A percentile compares a stretch with the other conserved stretches of the same genome.
Evolutionary conservation across 2,797 vertebrate species (phyloP).

Genomic region (Gephyroberyx darwinii): DNA sequence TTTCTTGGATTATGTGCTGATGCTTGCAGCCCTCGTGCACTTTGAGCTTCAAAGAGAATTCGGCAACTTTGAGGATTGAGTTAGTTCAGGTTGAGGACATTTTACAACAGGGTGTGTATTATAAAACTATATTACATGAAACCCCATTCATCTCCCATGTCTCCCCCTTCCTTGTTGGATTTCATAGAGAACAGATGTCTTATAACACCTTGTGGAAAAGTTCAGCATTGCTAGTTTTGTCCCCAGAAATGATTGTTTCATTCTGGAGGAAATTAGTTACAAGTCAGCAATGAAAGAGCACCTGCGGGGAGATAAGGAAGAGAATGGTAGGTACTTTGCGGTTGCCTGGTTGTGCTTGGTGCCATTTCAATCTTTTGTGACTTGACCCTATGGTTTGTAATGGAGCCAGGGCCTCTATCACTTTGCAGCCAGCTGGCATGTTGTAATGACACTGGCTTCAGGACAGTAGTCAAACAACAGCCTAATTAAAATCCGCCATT

Average conservation of each 20-base stretch:
- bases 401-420: constrained; percentile 26
- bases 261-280: not conserved
- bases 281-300: not conserved
- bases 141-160: no score
- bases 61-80: not conserved
- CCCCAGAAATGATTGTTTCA: not conserved
- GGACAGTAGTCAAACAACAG: constrained; percentile 60
- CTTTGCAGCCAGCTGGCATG: constrained; percentile 50
- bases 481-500: constrained; percentile 60
- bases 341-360: not conserved
- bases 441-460: constrained; percentile 37
- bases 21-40: not conserved
- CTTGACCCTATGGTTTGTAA: constrained; percentile 11
- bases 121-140: no score
- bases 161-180: no score
- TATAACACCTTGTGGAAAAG: not conserved
- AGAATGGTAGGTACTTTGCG: not conserved
- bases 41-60: constrained; percentile 24
- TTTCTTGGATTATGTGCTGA: constrained; percentile 21
- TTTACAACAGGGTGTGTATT: not conserved
- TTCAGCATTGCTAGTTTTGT: not conserved
- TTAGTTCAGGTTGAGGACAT: constrained; percentile 4
- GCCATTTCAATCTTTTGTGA: constrained; percentile 2
- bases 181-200: not conserved
- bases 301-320: not conserved